Evolutionary conservation across 2,797 vertebrate species (phyloP).

Genomic region (Triplophysa bombifrons): DNA sequence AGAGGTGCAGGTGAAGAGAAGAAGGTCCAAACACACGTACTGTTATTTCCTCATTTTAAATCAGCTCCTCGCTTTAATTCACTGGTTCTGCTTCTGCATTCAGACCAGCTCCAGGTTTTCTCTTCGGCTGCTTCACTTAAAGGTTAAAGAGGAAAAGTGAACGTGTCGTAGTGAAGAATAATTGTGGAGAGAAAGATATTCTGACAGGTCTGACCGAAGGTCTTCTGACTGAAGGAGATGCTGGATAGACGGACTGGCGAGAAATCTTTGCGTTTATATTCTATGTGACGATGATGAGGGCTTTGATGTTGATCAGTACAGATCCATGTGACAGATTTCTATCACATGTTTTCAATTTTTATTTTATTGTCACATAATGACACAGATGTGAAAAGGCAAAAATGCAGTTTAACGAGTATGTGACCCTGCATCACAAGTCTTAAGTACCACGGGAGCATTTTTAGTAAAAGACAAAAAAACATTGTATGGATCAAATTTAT

Average conservation of each 20-base stretch:
- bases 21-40: background rate
- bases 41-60: constrained; percentile 34
- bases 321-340: too few relatives aligned
- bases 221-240: background rate
- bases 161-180: constrained; percentile 21
- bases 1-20: constrained; percentile 1
- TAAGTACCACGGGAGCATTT: too few relatives aligned
- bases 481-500: too few relatives aligned
- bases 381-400: too few relatives aligned
- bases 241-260: background rate
- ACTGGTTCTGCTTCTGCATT: constrained; percentile 31
- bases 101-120: constrained; percentile 19
- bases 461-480: too few relatives aligned
- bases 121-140: background rate
- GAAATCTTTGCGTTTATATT: constrained; percentile 17
- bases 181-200: constrained; percentile 27
- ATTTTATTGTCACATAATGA: too few relatives aligned
- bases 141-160: constrained; percentile 33
- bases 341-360: too few relatives aligned
- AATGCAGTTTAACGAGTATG: too few relatives aligned
- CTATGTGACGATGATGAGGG: background rate
- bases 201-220: background rate
- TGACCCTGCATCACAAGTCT: too few relatives aligned
- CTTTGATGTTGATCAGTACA: background rate
- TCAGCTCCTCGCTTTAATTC: constrained; percentile 18